These are phyloP conservation scores for Cuniculus paca DNA, from an alignment of 2,797 vertebrate species.

Conservation along the genomic window DNA sequence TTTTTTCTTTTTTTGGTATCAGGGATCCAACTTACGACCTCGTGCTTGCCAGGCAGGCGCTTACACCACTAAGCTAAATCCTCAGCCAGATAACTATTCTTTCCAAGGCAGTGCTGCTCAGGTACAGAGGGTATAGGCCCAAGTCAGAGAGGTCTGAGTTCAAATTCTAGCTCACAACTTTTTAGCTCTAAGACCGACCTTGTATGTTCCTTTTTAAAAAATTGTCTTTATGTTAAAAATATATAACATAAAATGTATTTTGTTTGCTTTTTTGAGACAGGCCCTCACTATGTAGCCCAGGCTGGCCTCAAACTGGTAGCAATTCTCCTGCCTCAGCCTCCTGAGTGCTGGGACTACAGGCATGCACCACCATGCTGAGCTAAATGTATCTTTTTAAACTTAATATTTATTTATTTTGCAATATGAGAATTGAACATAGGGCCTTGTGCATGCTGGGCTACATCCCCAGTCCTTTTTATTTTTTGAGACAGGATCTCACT, in stretches of 20 bases:
- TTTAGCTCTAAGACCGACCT: neutral
- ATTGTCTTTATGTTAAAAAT: neutral
- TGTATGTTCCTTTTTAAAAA: neutral
- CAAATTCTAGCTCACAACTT: neutral
- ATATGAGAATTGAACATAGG: neutral
- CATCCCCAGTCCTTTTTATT: neutral
- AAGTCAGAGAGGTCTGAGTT: neutral
- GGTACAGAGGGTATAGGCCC: neutral
- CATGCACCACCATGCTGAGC: too few species aligned
- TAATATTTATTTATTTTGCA: neutral
- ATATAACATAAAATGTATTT: neutral
- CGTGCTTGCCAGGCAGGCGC: too few species aligned
- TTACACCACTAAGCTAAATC: too few species aligned
- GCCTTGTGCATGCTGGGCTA: neutral
- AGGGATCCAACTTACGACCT: too few species aligned
- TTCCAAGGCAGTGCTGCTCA: neutral
- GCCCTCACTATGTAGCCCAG: too few species aligned
- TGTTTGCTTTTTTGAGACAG: too few species aligned
- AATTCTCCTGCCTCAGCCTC: too few species aligned
- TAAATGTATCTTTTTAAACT: neutral
- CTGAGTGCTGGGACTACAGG: too few species aligned
- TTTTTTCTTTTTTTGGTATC: too few species aligned
- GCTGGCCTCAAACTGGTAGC: too few species aligned
- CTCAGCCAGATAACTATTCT: neutral
- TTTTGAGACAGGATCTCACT: neutral